Evolutionary conservation across 2,797 vertebrate species (phyloP), one percentile per base, ranked within the genome.

Genomic region (Gouania willdenowi): DNA sequence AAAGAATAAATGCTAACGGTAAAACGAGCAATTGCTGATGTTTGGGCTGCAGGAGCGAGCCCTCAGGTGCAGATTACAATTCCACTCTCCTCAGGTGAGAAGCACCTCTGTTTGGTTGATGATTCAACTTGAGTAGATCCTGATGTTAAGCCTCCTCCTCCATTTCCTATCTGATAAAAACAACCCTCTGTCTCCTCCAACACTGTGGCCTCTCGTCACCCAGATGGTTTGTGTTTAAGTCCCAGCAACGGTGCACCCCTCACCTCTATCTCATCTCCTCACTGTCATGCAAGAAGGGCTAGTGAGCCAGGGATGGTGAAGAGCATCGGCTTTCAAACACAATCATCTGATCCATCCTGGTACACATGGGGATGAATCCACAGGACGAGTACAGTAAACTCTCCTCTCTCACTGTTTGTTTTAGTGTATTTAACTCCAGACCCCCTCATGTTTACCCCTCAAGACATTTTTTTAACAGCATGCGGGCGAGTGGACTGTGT

Each of bases 401-500:
- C 45, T 39, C 24, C 30, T 49, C 57, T 62, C 68, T 60, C 50
- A 60, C 56, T 55, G 75, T 73, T 78, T 44, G 26, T 42, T 37
- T 37, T 53, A 15, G 51, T 54, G 62, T 71, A 58, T 79, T 83
- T 71, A 59, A 55, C 73, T 65, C 48, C 27, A n/a, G 45, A 56
- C 41, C 51, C 64, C 55, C 54, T 60, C 61, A 51, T 28, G 41
- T 54, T 32, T 47, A 57, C 68, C 66, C 66, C 35, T 53, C 49
- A 80, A 79, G 57, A 72, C 66, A 72, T 77, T 79, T 77, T 59
- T 74, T 58, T 75, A 86, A 83, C 80, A 87, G 81, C 75, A 64
- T 86, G 83, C 78, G 81, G 81, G 75, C 71, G 36, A 75, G 77
- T 71, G 71, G 81, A 77, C 73, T 65, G 66, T 86, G 81, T 85